Evolutionary conservation across 2,797 vertebrate genomes (phyloP).

Genomic region (Gymnopithys bicolor): DNA sequence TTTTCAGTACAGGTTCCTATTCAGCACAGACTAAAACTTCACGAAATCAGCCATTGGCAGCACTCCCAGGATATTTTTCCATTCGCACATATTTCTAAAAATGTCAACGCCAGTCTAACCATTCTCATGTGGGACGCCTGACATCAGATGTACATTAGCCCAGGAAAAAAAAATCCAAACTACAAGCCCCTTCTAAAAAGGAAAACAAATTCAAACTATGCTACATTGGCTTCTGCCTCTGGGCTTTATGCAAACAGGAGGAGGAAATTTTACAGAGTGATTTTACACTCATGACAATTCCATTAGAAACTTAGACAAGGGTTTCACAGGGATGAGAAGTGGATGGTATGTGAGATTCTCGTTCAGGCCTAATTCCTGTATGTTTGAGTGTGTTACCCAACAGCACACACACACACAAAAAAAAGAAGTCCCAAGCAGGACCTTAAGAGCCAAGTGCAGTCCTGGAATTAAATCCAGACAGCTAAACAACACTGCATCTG

Average conservation of each 20-base stretch:
- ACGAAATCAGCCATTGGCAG: conserved; percentile 23
- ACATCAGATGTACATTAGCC: conserved; percentile 39
- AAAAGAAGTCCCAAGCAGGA: background rate
- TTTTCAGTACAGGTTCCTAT: background rate
- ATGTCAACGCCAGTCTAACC: conserved; percentile 30
- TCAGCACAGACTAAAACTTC: conserved; percentile 8
- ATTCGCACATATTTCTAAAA: conserved; percentile 57
- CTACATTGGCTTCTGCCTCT: background rate
- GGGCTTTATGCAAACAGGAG: background rate
- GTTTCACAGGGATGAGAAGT: background rate
- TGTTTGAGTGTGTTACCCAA: background rate
- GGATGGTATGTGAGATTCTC: background rate
- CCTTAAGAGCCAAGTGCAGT: background rate
- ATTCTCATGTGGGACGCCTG: conserved; percentile 35
- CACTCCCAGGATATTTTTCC: conserved; percentile 64
- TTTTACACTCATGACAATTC: background rate
- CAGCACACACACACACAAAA: background rate
- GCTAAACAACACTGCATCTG: conserved; percentile 3
- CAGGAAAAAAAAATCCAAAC: background rate
- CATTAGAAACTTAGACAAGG: background rate
- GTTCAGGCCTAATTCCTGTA: background rate
- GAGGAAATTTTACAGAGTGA: background rate
- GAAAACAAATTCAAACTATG: conserved; percentile 53
- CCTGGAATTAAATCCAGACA: conserved; percentile 41
- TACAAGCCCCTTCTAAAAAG: conserved; percentile 45